These are phyloP conservation scores for Abrostola tripartita DNA, from an alignment of 2,888 invertebrate genomes.

Conservation along the genomic window DNA sequence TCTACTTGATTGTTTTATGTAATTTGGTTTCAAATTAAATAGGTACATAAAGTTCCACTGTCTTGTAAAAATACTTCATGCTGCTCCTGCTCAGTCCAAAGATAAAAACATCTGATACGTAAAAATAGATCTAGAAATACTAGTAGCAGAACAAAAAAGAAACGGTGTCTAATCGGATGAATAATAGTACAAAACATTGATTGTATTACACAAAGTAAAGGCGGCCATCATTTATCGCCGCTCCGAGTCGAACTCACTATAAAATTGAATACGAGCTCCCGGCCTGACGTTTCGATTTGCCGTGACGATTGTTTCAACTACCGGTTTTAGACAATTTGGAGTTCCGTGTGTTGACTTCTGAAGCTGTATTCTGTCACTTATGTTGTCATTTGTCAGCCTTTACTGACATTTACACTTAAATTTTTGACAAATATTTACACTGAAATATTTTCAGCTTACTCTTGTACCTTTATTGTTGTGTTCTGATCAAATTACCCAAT, in stretches of 20 bases:
- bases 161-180: constrained; percentile 59
- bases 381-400: constrained; percentile 47
- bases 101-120: constrained; percentile 36
- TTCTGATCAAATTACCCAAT: neutral
- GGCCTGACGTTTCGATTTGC: constrained; percentile 70
- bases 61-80: constrained; percentile 24
- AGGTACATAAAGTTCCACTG: neutral
- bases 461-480: neutral
- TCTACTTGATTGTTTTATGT: neutral
- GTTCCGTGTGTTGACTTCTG: constrained; percentile 60
- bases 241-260: constrained; percentile 64
- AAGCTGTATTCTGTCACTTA: constrained; percentile 54
- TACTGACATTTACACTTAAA: constrained; percentile 22
- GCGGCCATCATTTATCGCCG: constrained; percentile 64
- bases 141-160: constrained; percentile 53
- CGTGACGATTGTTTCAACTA: constrained; percentile 82
- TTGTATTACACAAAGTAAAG: constrained; percentile 64
- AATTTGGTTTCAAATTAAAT: too few relatives aligned
- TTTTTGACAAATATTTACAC: constrained; percentile 11
- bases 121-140: constrained; percentile 50
- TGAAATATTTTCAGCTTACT: neutral
- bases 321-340: constrained; percentile 79
- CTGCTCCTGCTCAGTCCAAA: constrained; percentile 42
- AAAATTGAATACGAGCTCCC: constrained; percentile 70
- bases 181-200: constrained; percentile 64